Evolutionary conservation across 2,888 invertebrate genomes (phyloP), one percentile per base, ranked within the genome.

Genomic region (Dromius quadrimaculatus): DNA sequence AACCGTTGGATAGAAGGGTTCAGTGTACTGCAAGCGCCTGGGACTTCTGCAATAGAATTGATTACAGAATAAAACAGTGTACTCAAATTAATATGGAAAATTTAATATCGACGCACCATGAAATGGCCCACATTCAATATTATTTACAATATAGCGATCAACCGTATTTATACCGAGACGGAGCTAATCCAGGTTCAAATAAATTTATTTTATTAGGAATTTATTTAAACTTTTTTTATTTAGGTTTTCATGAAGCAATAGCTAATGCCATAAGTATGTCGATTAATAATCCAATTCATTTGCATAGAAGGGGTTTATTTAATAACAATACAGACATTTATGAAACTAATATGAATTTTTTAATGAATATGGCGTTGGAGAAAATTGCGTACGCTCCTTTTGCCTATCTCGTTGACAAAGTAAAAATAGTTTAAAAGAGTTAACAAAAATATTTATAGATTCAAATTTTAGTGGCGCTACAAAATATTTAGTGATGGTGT

Each of bases 21-120:
- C 90, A 90, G 74, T 92, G 92, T 76, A 90, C 89, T 0, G 87
- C 92, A 0, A 91, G 91, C 71, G 91, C 94, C 0, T 94, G 94
- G 94, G 94, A 95, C 81, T 93, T 94, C 82, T 92, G 91, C 78
- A 92, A 94, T 77, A 86, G 88, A 76, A 86, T 91, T 13, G 95
- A 96, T 80, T 94, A 90, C 80, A 91, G 92, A 77, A 92, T 94
- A 72, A 94, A 93, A 76, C 92, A 92, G 79, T 94, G 94, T 78
- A 93, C 93, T 0, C 89, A 90, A 77, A 87, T 92, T 2, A 90
- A 89, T 2, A 89, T 91, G 88, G 89, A 91, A 11, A 91, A 93
- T 79, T 83, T 94, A 36, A 83, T 93, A 17, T 90, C 91, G 0
- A 89, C 90, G 0, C 93, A 94, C 78, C 93, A 93, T 76, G 93